Evolutionary conservation across 2,113 vertebrate species (phyloP).

Genomic region (Macrotis lagotis): DNA sequence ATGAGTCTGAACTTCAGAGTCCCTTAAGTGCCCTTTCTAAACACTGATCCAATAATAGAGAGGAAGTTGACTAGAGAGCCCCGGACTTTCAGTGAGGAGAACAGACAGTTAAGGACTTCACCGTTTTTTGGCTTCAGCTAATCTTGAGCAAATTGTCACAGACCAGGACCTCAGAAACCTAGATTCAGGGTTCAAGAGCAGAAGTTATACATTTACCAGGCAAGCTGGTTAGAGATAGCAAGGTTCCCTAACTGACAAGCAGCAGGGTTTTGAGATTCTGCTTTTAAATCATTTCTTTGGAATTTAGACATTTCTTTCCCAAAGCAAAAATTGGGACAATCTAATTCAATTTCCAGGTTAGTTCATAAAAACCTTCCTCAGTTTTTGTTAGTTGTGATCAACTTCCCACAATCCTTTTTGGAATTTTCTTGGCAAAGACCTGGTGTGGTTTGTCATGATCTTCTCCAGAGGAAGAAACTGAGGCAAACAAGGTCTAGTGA

Average conservation of each 20-base stretch:
- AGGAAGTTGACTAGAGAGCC: background rate
- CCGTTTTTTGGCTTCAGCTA: background rate
- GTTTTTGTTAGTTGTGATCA: background rate
- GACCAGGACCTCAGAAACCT: background rate
- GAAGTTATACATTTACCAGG: background rate
- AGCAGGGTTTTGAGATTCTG: background rate
- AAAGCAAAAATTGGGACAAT: background rate
- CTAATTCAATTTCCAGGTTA: background rate
- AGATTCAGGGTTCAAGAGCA: background rate
- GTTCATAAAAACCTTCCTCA: background rate
- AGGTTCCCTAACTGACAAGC: background rate
- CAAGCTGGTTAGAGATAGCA: background rate
- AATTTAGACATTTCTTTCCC: background rate
- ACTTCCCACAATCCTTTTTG: background rate
- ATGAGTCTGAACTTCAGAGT: no score
- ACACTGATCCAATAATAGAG: background rate
- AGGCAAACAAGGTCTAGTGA: background rate
- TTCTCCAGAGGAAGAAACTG: background rate
- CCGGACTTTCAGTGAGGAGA: background rate
- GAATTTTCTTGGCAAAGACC: background rate
- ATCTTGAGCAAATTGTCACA: background rate
- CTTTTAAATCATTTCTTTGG: background rate
- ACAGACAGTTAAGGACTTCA: background rate
- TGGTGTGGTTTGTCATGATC: background rate
- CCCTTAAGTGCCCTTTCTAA: background rate